Conservation (phyloP, 2,888 invertebrate genomes). For the Coelinius sp. region DNA sequence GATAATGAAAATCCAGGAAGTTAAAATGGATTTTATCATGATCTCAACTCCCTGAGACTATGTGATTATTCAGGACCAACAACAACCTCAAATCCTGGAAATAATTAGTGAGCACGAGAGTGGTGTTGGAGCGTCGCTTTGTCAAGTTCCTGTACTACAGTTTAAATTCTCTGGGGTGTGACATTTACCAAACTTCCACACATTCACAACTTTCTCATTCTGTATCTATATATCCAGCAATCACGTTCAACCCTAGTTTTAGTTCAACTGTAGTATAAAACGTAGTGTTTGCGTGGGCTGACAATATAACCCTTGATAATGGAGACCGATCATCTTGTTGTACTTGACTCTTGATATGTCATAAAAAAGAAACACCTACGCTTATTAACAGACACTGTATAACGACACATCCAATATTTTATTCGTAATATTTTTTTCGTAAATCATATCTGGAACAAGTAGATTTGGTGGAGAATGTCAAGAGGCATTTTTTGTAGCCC, state of each 20-base stretch:
- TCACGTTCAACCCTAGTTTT: slow-evolving; percentile 10
- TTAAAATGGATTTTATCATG: neutral
- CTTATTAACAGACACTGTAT: neutral
- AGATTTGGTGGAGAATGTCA: too few species aligned
- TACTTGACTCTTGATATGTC: slow-evolving; percentile 6
- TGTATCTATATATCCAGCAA: slow-evolving; percentile 1
- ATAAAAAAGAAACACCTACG: slow-evolving; percentile 21
- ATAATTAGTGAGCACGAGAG: neutral
- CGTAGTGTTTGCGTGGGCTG: slow-evolving; percentile 5
- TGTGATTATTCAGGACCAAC: neutral
- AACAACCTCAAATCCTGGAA: neutral
- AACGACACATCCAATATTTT: neutral
- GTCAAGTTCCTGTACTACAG: slow-evolving; percentile 19
- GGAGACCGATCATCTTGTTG: slow-evolving; percentile 5
- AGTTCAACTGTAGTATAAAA: slow-evolving; percentile 6
- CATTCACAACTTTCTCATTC: neutral
- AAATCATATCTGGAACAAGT: too few species aligned
- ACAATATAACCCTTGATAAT: neutral
- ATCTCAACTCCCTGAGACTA: neutral
- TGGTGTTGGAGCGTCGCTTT: neutral
- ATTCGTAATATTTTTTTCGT: too few species aligned
- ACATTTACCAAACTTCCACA: slow-evolving; percentile 43
- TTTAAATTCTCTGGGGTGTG: slow-evolving; percentile 36
- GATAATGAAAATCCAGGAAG: neutral
- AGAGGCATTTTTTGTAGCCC: too few species aligned